A percentile compares a stretch with the other conserved stretches of the same genome.
Conservation (phyloP, 2,797 vertebrate genomes). For the Ptychadena robeensis region DNA sequence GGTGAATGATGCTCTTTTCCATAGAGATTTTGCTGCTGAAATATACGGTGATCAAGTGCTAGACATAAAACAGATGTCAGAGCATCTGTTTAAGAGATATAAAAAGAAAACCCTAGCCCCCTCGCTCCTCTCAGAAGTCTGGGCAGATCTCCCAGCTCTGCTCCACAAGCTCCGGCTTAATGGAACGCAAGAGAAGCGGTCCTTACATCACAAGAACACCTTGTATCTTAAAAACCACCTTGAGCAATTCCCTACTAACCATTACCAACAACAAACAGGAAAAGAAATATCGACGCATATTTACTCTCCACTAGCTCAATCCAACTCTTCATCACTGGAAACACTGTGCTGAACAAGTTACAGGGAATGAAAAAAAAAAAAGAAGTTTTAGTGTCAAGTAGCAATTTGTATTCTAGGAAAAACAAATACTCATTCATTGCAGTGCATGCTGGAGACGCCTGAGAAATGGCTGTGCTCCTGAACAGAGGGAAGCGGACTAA, state of each 20-base stretch:
- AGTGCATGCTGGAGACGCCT: slow-evolving; percentile 1
- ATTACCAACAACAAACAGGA: background rate
- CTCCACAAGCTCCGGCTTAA: background rate
- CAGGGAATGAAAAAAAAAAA: background rate
- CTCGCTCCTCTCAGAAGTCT: slow-evolving; percentile 34
- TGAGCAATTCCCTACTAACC: slow-evolving; percentile 3
- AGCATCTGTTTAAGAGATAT: slow-evolving; percentile 42
- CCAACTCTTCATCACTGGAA: slow-evolving; percentile 21
- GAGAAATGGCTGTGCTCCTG: slow-evolving; percentile 15
- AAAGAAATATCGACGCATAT: background rate
- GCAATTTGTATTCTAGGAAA: slow-evolving; percentile 41
- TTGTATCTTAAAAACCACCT: slow-evolving; percentile 30
- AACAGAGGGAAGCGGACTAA: background rate
- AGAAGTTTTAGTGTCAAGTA: slow-evolving; percentile 10
- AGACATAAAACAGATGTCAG: slow-evolving; percentile 52
- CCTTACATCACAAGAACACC: slow-evolving; percentile 23
- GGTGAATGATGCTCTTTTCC: slow-evolving; percentile 20
- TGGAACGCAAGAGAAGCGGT: slow-evolving; percentile 18
- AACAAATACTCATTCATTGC: slow-evolving; percentile 40
- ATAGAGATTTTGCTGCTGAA: slow-evolving; percentile 28
- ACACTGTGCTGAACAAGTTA: slow-evolving; percentile 30
- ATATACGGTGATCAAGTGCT: slow-evolving; percentile 44
- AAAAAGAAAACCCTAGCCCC: slow-evolving; percentile 39
- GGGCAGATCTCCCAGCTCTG: slow-evolving; percentile 29
- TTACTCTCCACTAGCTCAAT: background rate